Base-by-base conservation (phyloP, 2,113 vertebrate species). In the Serinus canaria region DNA sequence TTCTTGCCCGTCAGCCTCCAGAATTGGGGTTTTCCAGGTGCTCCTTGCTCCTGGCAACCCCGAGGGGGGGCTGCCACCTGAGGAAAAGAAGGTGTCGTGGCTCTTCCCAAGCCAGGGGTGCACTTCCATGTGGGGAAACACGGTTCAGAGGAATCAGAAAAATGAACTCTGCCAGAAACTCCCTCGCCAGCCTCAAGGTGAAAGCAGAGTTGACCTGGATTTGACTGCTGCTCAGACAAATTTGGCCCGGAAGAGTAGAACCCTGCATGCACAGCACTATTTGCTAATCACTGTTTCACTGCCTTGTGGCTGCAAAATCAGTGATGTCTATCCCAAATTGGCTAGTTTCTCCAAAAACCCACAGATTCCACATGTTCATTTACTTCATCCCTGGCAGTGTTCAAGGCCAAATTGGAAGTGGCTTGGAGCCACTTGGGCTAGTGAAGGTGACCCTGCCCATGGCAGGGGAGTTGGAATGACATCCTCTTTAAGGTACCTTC, bases 351-450 rank as follows among this genome's bases (percentile, higher is more conserved):
- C 73, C 25, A 27, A 92, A 87, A 56, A 22, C 1, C 4, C 39
- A 50, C 39, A 11, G 5, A 46, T 72, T 30, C 39, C 22, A 19
- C 6, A 0, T 1, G 4, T 47, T 46, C 13, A 4, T 46, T 41
- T 39, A 5, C 16, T n/a, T 47, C n/a, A 53, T 13, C 69, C 16
- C 47, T 31, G 47, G n/a, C 12, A 31, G 4, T 5, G 24, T 15
- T 3, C 46, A 47, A 31, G 47, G 21, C 39, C 30, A 23, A 25
- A 2, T 7, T 68, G 24, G 23, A n/a, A 0, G 0, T 7, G 53
- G 20, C 24, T 60, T 68, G 47, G n/a, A 50, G 30, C 13, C 47
- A 3, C 16, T 27, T n/a, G 39, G 24, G 21, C 14, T 46, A 13
- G 47, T 15, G 46, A 53, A n/a, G 24, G 20, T 28, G 23, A 10